These are phyloP conservation scores for Sinonovacula constricta DNA, from an alignment of 1,140 invertebrate species.

Conservation along the genomic window DNA sequence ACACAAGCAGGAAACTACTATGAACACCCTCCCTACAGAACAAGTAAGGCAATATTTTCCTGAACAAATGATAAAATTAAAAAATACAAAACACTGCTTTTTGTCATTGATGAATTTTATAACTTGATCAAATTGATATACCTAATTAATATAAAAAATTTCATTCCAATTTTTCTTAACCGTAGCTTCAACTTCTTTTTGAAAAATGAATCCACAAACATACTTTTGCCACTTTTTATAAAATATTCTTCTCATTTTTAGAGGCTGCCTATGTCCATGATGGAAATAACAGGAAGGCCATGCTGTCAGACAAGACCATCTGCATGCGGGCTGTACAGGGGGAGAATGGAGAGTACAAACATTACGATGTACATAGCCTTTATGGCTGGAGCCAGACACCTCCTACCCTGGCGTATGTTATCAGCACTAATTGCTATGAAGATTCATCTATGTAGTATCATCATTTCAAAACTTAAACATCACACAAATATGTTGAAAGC, in stretches of 20 bases:
- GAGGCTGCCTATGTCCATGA: constrained; percentile 69
- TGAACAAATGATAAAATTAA: no score
- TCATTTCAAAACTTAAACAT: no score
- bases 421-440: no score
- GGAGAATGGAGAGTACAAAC: constrained; percentile 55
- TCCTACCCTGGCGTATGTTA: constrained; percentile 67
- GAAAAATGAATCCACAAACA: no score
- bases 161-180: background rate
- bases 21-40: constrained; percentile 72
- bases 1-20: constrained; percentile 51
- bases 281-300: constrained; percentile 43
- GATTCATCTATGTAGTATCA: no score
- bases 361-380: constrained; percentile 77
- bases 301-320: constrained; percentile 66
- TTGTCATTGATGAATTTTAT: no score
- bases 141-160: no score
- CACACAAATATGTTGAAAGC: no score
- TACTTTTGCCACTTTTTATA: no score
- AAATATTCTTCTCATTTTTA: constrained; percentile 32
- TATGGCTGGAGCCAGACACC: constrained; percentile 76
- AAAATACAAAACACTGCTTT: no score
- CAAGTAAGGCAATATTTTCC: constrained; percentile 68
- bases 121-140: no score
- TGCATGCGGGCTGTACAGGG: constrained; percentile 70
- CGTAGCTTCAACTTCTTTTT: no score